Evolutionary conservation across 2,888 invertebrate genomes (phyloP).

Genomic region (Eupelmus urozonus): DNA sequence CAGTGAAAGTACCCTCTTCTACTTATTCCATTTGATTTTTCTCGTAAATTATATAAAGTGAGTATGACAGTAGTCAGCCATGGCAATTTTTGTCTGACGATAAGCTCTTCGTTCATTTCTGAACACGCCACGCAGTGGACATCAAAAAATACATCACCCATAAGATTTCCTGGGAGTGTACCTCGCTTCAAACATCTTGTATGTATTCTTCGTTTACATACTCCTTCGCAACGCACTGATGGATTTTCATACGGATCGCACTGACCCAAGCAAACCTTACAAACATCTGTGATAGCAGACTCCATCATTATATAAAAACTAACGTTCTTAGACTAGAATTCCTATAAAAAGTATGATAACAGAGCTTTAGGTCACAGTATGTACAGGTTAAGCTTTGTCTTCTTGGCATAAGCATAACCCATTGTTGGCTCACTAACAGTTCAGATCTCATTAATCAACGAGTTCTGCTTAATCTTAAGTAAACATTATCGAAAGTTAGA

Average conservation of each 20-base stretch:
- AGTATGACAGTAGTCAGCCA: constrained; percentile 88
- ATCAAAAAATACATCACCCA: constrained; percentile 87
- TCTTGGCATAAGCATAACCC: constrained; percentile 21
- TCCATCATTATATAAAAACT: constrained; percentile 29
- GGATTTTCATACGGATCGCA: constrained; percentile 80
- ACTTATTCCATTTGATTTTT: constrained; percentile 85
- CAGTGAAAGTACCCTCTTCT: constrained; percentile 91
- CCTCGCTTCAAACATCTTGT: constrained; percentile 83
- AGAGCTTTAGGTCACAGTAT: not conserved
- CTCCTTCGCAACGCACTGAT: constrained; percentile 80
- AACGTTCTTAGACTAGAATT: too few relatives aligned
- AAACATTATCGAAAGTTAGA: too few relatives aligned
- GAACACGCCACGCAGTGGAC: constrained; percentile 85
- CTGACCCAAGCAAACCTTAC: constrained; percentile 81
- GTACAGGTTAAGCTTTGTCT: constrained; percentile 38
- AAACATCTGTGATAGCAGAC: constrained; percentile 66
- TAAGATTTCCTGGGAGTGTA: constrained; percentile 84
- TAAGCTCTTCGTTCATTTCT: constrained; percentile 79
- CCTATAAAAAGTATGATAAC: too few relatives aligned
- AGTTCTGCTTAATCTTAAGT: not conserved
- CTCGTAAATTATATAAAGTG: constrained; percentile 87
- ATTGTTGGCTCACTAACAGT: too few relatives aligned
- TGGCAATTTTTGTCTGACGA: constrained; percentile 83
- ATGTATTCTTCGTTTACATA: constrained; percentile 82
- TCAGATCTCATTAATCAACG: not conserved